A percentile compares a stretch with the other conserved stretches of the same genome.
phyloP scores from a whole-genome alignment of 2,797 vertebrate species.

The Coranthus polyacanthus region DNA sequence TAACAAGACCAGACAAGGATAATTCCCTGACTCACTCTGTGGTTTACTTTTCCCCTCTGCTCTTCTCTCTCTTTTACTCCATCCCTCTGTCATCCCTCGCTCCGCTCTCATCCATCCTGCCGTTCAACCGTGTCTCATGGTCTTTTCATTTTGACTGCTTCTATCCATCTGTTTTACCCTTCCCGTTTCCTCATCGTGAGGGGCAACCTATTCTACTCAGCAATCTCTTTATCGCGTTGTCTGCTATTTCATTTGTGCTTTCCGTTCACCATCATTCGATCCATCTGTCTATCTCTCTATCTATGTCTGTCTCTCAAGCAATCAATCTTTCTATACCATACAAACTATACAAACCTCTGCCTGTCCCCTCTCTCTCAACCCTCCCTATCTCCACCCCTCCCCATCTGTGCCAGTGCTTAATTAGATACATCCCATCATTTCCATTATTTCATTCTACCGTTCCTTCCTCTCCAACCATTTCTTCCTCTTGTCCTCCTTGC shows the following conservation, averaged over 20 bases:
- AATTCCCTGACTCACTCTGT: slow-evolving; percentile 77
- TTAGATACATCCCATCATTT: slow-evolving; percentile 57
- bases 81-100: slow-evolving; percentile 56
- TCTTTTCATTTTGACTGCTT: slow-evolving; percentile 50
- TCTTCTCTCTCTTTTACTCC: slow-evolving; percentile 51
- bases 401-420: slow-evolving; percentile 57
- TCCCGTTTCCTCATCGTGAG: slow-evolving; percentile 40
- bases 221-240: slow-evolving; percentile 55
- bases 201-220: slow-evolving; percentile 35
- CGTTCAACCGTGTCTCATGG: slow-evolving; percentile 55
- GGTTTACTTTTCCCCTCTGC: slow-evolving; percentile 67
- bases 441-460: slow-evolving; percentile 43
- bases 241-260: slow-evolving; percentile 28
- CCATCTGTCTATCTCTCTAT: slow-evolving; percentile 44
- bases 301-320: slow-evolving; percentile 18
- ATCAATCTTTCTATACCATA: slow-evolving; percentile 37
- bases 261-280: slow-evolving; percentile 35
- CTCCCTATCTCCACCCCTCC: slow-evolving; percentile 49
- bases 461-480: slow-evolving; percentile 46
- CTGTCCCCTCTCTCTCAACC: slow-evolving; percentile 21
- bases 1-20: slow-evolving; percentile 73
- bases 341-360: slow-evolving; percentile 21
- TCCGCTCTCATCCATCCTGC: slow-evolving; percentile 56
- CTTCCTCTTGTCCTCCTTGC: slow-evolving; percentile 34
- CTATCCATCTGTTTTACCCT: slow-evolving; percentile 55